Evolutionary conservation across 2,797 vertebrate genomes (phyloP).

Genomic region (Melanogrammus aeglefinus): DNA sequence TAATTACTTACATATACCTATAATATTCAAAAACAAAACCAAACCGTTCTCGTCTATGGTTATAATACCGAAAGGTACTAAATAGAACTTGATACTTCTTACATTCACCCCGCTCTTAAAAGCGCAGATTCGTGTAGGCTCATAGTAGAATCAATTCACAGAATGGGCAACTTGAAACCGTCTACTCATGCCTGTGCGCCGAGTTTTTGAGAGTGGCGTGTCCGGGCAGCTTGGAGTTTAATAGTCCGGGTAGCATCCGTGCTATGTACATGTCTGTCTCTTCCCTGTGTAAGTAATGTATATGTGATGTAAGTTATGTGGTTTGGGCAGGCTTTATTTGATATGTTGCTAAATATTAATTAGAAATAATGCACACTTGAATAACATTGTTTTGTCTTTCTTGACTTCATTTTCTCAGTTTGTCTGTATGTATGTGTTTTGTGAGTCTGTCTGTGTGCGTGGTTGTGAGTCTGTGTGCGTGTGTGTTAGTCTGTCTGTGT

Average conservation of each 20-base stretch:
- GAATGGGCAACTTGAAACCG: slow-evolving; percentile 83
- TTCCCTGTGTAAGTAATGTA: slow-evolving; percentile 58
- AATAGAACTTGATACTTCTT: neutral
- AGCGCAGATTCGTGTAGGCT: slow-evolving; percentile 69
- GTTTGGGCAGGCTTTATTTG: slow-evolving; percentile 12
- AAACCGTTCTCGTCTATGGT: no score
- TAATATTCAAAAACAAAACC: no score
- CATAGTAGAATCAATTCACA: slow-evolving; percentile 87
- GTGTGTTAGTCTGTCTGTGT: slow-evolving; percentile 6
- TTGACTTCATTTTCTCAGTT: neutral
- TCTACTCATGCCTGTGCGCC: slow-evolving; percentile 64
- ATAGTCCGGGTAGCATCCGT: slow-evolving; percentile 78
- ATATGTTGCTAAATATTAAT: slow-evolving; percentile 22
- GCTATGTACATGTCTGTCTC: slow-evolving; percentile 68
- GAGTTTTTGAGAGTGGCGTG: slow-evolving; percentile 71
- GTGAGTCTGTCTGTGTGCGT: slow-evolving; percentile 4
- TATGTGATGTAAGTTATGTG: slow-evolving; percentile 46
- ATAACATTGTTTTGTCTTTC: slow-evolving; percentile 33
- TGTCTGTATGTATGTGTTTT: no score
- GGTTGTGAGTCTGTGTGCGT: slow-evolving; percentile 3
- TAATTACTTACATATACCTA: no score
- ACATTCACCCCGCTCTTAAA: slow-evolving; percentile 47
- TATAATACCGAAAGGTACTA: neutral
- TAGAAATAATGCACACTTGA: slow-evolving; percentile 43
- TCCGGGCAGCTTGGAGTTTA: slow-evolving; percentile 73